Base-by-base conservation (phyloP, 2,888 invertebrate species). In the Acrobasis consociella region DNA sequence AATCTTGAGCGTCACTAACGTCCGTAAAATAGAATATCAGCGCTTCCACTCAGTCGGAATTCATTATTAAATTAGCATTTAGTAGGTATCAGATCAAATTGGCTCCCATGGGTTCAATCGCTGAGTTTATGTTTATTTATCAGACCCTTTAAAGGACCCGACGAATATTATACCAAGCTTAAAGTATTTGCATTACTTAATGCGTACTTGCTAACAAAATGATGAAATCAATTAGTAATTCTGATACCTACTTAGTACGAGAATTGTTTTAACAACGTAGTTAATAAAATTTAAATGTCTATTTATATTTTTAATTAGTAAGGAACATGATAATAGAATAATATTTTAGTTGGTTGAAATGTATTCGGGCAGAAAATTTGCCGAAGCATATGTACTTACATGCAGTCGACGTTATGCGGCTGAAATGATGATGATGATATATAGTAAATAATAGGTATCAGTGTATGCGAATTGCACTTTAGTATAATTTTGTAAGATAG, bases 71-170 rank as follows among this genome's bases (percentile, higher is more conserved):
- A 86, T 85, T 86, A 85, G 76, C 85, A 85, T 86, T 86, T 84
- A 86, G 81, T 82, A 78, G 81, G 81, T 82, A 84, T 81, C 82
- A 78, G 81, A 83, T 83, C 77, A 77, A 82, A 80, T 85, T 81
- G 78, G 80, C 80, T 81, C 73, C 73, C 76, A 76, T 81, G 76
- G 79, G 79, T 75, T 77, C 77, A 75, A 82, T 81, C 73, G 76
- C 73, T 76, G 71, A 67, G 68, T 78, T 88, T 85, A 89, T 88
- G 89, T 88, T 85, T 88, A 89, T 89, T 88, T 89, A 87, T 85
- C 75, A 86, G 86, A 78, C 84, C 83, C 83, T 83, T 78, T 78
- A 84, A 81, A 81, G 83, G 84, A 84, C 81, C 74, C 77, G 76
- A 69, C 74, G 78, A 83, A 84, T 83, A 82, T 83, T 84, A 83